These are phyloP conservation scores for Drosophila malerkotliana DNA, from an alignment of 1,140 invertebrate genomes.

Conservation along the genomic window DNA sequence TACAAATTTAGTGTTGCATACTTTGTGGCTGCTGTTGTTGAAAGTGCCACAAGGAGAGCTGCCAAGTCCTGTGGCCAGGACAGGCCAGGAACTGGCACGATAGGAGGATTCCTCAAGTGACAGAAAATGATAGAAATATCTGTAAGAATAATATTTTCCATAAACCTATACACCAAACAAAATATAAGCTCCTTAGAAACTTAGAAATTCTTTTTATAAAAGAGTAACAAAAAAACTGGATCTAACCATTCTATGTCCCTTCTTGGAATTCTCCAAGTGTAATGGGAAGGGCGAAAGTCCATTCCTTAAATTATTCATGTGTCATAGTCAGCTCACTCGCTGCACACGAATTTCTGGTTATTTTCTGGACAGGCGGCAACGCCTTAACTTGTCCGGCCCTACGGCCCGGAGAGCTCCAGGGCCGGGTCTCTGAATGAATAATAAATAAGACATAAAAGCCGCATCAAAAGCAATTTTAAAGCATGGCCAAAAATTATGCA, in stretches of 20 bases:
- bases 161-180: not conserved
- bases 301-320: constrained; percentile 40
- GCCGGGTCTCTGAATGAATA: constrained; percentile 56
- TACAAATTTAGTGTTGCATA: constrained; percentile 70
- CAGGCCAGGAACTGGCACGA: constrained; percentile 35
- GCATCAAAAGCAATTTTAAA: constrained; percentile 77
- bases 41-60: constrained; percentile 41
- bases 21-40: constrained; percentile 29
- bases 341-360: constrained; percentile 57
- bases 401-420: constrained; percentile 10
- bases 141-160: not conserved
- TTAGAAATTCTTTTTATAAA: no score
- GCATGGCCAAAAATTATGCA: constrained; percentile 67
- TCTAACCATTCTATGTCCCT: not conserved
- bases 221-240: no score
- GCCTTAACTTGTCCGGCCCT: constrained; percentile 56
- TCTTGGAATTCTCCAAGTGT: constrained; percentile 14
- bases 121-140: constrained; percentile 37
- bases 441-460: constrained; percentile 80
- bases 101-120: constrained; percentile 14
- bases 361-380: constrained; percentile 46
- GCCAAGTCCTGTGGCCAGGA: constrained; percentile 35
- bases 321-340: constrained; percentile 56
- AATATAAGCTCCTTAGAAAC: no score
- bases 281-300: constrained; percentile 1